Evolutionary conservation across 2,888 invertebrate species (phyloP), one percentile per base, ranked within the genome.

Genomic region (Melipona bicolor): DNA sequence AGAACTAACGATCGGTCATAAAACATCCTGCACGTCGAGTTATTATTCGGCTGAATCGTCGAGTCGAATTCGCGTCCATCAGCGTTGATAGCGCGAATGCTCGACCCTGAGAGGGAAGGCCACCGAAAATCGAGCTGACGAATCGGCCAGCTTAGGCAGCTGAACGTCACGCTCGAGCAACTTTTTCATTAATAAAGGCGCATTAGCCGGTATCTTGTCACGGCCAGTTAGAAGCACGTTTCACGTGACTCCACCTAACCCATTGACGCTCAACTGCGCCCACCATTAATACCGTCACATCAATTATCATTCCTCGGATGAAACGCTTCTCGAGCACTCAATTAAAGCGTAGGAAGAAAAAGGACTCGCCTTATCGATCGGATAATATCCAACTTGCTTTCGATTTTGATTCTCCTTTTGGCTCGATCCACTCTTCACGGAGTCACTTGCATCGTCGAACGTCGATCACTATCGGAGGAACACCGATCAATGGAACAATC

Each of bases 181-280:
- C 77, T 77, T 79, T 78, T 72, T 78, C 79, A 80, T 81, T 88
- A 87, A 88, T 88, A 87, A 81, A 85, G 79, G 56, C 59, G 83
- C 67, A 81, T 88, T 87, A 88, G 73, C 64, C 56, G 52, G 77
- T 73, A 77, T 83, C 81, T 81, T 79, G 84, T 85, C 87, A 83
- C 70, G 79, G 81, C 65, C 85, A 87, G 85, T 88, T 88, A 87
- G 81, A 79, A 78, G 68, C 79, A 62, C 70, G 78, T 77, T 88
- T 88, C 73, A 72, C 75, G 68, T 70, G 74, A 65, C 83, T 83
- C 68, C 79, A 54, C 81, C 73, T 79, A 79, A 85, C 73, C 67
- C 69, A 69, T 24, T 36, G 77, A 61, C 75, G 64, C 59, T 78
- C 75, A 73, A 77, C 43, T 43, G 54, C 69, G 74, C 73, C 78